phyloP scores from a whole-genome alignment of 2,797 vertebrate genomes.

The Callimico goeldii region DNA sequence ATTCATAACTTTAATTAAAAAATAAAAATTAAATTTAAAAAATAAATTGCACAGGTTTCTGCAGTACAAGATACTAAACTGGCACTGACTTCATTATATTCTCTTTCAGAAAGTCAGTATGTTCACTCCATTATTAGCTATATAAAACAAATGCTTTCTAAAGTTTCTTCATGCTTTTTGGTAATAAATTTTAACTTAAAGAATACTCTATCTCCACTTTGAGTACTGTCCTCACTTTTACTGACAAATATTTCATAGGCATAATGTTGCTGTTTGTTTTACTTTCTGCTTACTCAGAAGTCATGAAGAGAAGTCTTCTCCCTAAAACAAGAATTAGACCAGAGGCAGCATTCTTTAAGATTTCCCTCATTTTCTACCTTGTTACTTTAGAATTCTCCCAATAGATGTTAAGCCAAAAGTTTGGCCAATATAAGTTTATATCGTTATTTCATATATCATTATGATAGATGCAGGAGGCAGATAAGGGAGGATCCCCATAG shows the following conservation, averaged over 20 bases:
- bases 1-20: background rate
- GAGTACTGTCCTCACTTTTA: background rate
- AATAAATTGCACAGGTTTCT: background rate
- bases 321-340: background rate
- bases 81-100: background rate
- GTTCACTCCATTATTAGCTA: background rate
- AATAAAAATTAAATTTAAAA: background rate
- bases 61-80: background rate
- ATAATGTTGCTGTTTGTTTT: background rate
- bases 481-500: background rate
- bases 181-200: background rate
- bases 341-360: background rate
- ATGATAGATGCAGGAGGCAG: background rate
- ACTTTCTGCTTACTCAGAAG: background rate
- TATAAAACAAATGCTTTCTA: background rate
- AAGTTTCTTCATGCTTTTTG: background rate
- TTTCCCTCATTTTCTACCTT: background rate
- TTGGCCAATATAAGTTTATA: background rate
- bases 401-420: background rate
- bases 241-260: background rate
- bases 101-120: background rate
- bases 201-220: background rate
- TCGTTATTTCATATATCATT: background rate
- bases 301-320: background rate
- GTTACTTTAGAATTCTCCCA: background rate